Conservation (phyloP, 1,140 invertebrate species). For the Eubasilissa regina region DNA sequence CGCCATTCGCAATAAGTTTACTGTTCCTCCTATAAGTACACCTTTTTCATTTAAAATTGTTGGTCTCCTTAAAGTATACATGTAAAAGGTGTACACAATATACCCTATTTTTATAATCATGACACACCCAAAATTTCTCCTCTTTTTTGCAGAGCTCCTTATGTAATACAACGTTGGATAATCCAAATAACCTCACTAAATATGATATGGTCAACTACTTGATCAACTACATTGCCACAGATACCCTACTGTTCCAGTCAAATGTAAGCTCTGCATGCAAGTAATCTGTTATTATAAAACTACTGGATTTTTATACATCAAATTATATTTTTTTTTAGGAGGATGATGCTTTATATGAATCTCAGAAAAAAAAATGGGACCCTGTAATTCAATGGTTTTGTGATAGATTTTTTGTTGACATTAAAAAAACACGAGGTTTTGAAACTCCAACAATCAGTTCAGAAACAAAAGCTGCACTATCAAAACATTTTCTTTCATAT, state of each 20-base stretch:
- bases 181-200: conserved; percentile 87
- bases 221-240: conserved; percentile 88
- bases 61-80: no score
- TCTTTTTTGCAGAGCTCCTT: conserved; percentile 82
- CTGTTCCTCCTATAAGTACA: no score
- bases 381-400: conserved; percentile 92
- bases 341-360: conserved; percentile 79
- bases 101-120: no score
- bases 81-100: no score
- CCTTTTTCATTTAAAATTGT: no score
- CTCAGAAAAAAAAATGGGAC: conserved; percentile 90
- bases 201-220: conserved; percentile 85
- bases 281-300: background rate
- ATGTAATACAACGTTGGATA: conserved; percentile 92
- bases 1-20: no score
- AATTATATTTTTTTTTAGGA: conserved; percentile 71
- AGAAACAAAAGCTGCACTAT: conserved; percentile 79
- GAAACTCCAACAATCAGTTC: conserved; percentile 76
- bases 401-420: conserved; percentile 81
- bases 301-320: background rate
- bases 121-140: conserved; percentile 44
- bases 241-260: conserved; percentile 87
- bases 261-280: conserved; percentile 73
- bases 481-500: conserved; percentile 83
- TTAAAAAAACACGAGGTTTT: conserved; percentile 82